These are phyloP conservation scores for Epinephelus malabaricus DNA, from an alignment of 2,797 vertebrate species.

Conservation along the genomic window DNA sequence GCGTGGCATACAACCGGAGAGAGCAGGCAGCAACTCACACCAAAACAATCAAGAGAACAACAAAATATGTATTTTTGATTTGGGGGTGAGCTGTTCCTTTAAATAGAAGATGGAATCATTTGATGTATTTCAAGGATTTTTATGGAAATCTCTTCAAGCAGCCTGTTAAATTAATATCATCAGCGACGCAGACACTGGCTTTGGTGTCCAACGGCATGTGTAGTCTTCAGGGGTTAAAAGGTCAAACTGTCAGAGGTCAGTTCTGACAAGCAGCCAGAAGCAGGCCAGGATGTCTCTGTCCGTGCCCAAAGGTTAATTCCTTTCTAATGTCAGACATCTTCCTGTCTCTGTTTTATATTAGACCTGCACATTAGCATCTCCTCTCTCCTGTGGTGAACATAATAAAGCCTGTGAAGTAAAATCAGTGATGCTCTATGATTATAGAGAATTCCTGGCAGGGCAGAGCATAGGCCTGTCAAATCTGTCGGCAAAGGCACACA, in stretches of 20 bases:
- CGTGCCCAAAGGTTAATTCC: slow-evolving; percentile 7
- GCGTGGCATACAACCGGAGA: no score
- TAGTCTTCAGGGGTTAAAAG: slow-evolving; percentile 31
- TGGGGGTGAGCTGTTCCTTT: no score
- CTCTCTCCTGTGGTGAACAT: slow-evolving; percentile 28
- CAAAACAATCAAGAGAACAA: no score
- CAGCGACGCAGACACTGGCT: neutral
- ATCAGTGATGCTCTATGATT: slow-evolving; percentile 64
- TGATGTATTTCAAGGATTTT: neutral
- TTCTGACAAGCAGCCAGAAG: slow-evolving; percentile 19
- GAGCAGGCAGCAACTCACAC: no score
- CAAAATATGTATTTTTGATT: no score
- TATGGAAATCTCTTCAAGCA: neutral
- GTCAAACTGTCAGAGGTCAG: slow-evolving; percentile 46
- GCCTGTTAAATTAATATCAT: slow-evolving; percentile 7
- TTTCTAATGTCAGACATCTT: neutral
- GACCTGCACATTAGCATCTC: slow-evolving; percentile 35
- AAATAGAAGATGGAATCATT: no score
- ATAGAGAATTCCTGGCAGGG: slow-evolving; percentile 48
- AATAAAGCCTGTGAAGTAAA: slow-evolving; percentile 52
- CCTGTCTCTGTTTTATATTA: slow-evolving; percentile 44
- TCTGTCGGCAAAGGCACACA: slow-evolving; percentile 23
- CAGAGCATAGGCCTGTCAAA: slow-evolving; percentile 52
- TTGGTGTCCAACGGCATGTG: neutral
- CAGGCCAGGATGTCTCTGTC: slow-evolving; percentile 16